Conservation (phyloP, 2,888 invertebrate species). For the Oscheius sp. region DNA sequence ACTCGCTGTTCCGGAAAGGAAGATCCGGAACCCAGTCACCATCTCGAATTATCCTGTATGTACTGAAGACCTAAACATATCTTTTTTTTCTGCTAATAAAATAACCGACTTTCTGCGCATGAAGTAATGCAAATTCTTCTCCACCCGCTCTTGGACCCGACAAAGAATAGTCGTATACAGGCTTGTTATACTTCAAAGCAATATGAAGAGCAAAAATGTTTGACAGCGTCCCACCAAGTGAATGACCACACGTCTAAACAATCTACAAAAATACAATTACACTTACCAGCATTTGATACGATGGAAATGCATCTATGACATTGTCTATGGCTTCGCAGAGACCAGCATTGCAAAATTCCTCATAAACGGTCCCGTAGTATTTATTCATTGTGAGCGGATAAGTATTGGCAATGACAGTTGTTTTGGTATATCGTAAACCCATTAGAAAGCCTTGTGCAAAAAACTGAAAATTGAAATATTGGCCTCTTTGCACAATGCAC, state of each 20-base stretch:
- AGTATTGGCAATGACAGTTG: slow-evolving; percentile 39
- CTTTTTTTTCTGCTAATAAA: background rate
- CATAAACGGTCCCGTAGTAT: slow-evolving; percentile 40
- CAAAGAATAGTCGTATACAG: slow-evolving; percentile 38
- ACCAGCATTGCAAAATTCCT: slow-evolving; percentile 39
- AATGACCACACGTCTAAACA: slow-evolving; percentile 44
- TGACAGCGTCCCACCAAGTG: slow-evolving; percentile 50
- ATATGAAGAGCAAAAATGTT: slow-evolving; percentile 45
- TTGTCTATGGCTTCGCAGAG: slow-evolving; percentile 35
- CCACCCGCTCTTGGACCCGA: slow-evolving; percentile 48
- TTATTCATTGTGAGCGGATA: slow-evolving; percentile 36
- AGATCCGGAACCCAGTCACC: slow-evolving; percentile 51
- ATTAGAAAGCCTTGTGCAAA: slow-evolving; percentile 39
- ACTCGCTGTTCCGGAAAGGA: slow-evolving; percentile 46
- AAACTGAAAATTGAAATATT: slow-evolving; percentile 13
- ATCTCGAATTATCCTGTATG: slow-evolving; percentile 46
- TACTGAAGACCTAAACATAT: slow-evolving; percentile 36
- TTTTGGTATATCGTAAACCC: slow-evolving; percentile 38
- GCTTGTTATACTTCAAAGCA: slow-evolving; percentile 38
- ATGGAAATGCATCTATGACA: slow-evolving; percentile 33
- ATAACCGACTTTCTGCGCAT: background rate
- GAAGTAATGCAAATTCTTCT: slow-evolving; percentile 44
- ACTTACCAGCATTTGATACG: slow-evolving; percentile 36
- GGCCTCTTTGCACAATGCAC: background rate
- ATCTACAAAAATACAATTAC: too few species aligned